Evolutionary conservation across 2,113 vertebrate species (phyloP), one percentile per base, ranked within the genome.

Genomic region (Rhabdornis inornatus): DNA sequence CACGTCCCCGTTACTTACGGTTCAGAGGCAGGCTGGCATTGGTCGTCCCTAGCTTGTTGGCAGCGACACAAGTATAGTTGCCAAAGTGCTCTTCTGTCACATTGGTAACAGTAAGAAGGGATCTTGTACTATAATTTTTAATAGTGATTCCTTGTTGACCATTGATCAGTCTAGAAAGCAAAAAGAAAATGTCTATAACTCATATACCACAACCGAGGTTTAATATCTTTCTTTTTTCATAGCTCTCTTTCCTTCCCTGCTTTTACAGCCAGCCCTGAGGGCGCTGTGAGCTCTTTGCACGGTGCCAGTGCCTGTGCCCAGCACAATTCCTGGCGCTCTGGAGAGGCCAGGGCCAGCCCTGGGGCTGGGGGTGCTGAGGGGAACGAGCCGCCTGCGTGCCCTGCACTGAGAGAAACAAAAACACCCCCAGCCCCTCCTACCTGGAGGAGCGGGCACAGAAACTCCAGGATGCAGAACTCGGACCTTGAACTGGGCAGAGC

Each of bases 51-150:
- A 99, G 98, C 97, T 99, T 99, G 98, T 99, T 99, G 98, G 97
- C 96, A 92, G 99, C 99, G 96, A 99, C 98, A 90, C 99, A 99
- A 18, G 99, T 99, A 97, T 99, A 99, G 98, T 99, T 99, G 97
- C 99, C 99, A 83, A 99, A 99, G 97, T 99, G 99, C 97, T 99
- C 99, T 97, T 99, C 99, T 96, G 99, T 99, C 98, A 99, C 99
- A 94, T 99, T 99, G 98, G 97, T 99, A 95, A 99, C 98, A 87
- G 99, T 99, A 95, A 99, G 99, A 96, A 99, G 97, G 94, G 99
- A 99, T 98, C 99, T 99, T 93, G 99, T 98, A 97, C 98, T 99
- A 96, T 98, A 98, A 97, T 98, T 99, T 97, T 99, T 99, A 98
- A 99, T 99, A 91, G 98, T 98, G 90, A 99, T 99, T 94, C 99